Percentiles rank a stretch among this genome's conserved stretches.
phyloP scores from a whole-genome alignment of 2,888 invertebrate species.

The Lochmaea crataegi region DNA sequence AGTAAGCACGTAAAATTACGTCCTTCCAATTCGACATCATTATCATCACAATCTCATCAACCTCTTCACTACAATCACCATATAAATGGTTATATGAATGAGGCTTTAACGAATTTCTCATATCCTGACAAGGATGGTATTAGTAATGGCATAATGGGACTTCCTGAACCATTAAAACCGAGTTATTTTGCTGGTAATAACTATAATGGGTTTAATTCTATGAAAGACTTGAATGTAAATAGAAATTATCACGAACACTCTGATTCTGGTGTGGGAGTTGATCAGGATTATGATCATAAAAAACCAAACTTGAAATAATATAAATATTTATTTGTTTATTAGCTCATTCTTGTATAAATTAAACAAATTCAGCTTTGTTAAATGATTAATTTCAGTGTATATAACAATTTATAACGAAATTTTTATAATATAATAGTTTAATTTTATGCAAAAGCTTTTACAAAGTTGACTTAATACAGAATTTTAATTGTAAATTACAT shows the following conservation, averaged over 20 bases:
- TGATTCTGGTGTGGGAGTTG: conserved; percentile 80
- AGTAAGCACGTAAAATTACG: conserved; percentile 72
- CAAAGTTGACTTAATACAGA: no score
- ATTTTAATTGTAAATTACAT: no score
- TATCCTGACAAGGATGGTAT: conserved; percentile 47
- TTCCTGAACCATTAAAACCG: conserved; percentile 49
- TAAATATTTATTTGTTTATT: conserved; percentile 1
- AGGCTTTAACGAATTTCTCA: conserved; percentile 52
- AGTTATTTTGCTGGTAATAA: conserved; percentile 46
- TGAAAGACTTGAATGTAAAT: conserved; percentile 41
- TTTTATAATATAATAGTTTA: no score
- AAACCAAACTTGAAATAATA: conserved; percentile 29
- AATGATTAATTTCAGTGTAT: no score
- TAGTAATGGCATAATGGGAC: conserved; percentile 42
- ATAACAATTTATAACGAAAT: no score
- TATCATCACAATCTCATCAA: conserved; percentile 43
- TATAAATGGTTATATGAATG: conserved; percentile 46
- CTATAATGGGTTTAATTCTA: conserved; percentile 43
- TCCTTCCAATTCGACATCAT: conserved; percentile 47
- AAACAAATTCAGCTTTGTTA: background rate
- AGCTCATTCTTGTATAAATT: background rate
- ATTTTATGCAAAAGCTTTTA: no score
- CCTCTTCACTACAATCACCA: conserved; percentile 41
- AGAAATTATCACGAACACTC: conserved; percentile 78
- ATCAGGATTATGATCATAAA: conserved; percentile 76